Evolutionary conservation across 92 coral and sea anemone genomes (phyloP).

Genomic region (Diadumene lineata): DNA sequence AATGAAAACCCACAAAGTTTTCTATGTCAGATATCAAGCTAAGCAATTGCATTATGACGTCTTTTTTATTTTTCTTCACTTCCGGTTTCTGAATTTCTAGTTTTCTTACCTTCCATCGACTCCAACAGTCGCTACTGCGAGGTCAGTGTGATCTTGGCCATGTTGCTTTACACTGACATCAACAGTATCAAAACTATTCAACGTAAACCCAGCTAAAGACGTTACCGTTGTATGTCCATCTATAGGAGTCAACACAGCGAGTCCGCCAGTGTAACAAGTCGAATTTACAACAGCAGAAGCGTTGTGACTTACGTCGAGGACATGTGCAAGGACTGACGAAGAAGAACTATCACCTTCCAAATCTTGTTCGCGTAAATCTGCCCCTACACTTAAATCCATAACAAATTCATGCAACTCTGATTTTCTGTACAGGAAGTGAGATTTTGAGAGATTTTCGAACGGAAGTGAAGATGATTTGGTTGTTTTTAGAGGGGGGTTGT

Average conservation of each 20-base stretch:
- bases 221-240: conserved; percentile 83
- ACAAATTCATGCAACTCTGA: not conserved
- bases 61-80: not conserved
- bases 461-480: conserved; percentile 69
- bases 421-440: conserved; percentile 76
- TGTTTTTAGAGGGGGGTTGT: conserved; percentile 93
- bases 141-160: conserved; percentile 51
- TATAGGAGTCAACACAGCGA: conserved; percentile 66
- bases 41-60: not conserved
- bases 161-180: conserved; percentile 69
- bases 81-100: not conserved
- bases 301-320: conserved; percentile 64
- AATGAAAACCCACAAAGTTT: not conserved
- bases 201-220: conserved; percentile 75
- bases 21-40: no score
- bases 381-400: conserved; percentile 73
- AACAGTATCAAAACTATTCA: conserved; percentile 78
- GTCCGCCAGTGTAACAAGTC: conserved; percentile 68
- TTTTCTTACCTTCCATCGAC: conserved; percentile 86
- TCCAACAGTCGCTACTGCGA: conserved; percentile 81
- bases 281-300: conserved; percentile 53
- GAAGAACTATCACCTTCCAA: conserved; percentile 60
- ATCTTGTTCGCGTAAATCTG: conserved; percentile 59
- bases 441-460: conserved; percentile 47
- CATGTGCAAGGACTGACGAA: conserved; percentile 73